phyloP scores from a whole-genome alignment of 2,888 invertebrate species.

The Arge pagana region DNA sequence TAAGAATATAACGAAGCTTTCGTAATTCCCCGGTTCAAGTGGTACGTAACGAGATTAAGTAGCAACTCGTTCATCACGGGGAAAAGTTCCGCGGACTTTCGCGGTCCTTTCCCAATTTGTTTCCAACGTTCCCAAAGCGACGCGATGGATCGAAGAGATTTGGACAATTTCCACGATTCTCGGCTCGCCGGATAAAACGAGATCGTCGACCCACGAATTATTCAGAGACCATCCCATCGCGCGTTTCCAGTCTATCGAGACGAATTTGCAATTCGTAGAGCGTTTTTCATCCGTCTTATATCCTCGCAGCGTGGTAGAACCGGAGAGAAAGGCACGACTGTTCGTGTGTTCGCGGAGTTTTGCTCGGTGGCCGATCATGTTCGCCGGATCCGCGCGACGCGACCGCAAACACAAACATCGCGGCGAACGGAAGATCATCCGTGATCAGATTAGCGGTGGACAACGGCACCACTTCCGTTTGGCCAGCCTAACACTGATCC shows the following conservation, averaged over 20 bases:
- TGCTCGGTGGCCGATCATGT: slow-evolving; percentile 6
- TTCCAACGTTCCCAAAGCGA: too few relatives aligned
- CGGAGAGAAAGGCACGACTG: background rate
- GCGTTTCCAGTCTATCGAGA: too few relatives aligned
- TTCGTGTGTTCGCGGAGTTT: background rate
- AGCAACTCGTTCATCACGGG: slow-evolving; percentile 10
- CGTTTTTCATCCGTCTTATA: too few relatives aligned
- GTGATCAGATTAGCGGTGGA: slow-evolving; percentile 45
- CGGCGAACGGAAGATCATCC: slow-evolving; percentile 40
- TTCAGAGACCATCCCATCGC: too few relatives aligned
- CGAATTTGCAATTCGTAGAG: too few relatives aligned
- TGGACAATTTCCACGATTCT: too few relatives aligned
- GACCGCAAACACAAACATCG: slow-evolving; percentile 42
- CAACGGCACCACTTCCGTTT: slow-evolving; percentile 43
- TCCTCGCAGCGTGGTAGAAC: too few relatives aligned
- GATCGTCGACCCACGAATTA: too few relatives aligned
- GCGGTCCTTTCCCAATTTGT: too few relatives aligned
- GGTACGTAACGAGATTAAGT: slow-evolving; percentile 6
- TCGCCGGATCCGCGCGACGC: slow-evolving; percentile 38
- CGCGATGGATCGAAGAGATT: too few relatives aligned
- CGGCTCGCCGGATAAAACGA: too few relatives aligned
- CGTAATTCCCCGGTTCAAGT: slow-evolving; percentile 11
- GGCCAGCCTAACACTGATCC: slow-evolving; percentile 41
- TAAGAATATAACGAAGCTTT: slow-evolving; percentile 8
- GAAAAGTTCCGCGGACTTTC: too few relatives aligned